These are phyloP conservation scores for Loriculus beryllinus DNA, from an alignment of 2,797 vertebrate species.

Conservation along the genomic window DNA sequence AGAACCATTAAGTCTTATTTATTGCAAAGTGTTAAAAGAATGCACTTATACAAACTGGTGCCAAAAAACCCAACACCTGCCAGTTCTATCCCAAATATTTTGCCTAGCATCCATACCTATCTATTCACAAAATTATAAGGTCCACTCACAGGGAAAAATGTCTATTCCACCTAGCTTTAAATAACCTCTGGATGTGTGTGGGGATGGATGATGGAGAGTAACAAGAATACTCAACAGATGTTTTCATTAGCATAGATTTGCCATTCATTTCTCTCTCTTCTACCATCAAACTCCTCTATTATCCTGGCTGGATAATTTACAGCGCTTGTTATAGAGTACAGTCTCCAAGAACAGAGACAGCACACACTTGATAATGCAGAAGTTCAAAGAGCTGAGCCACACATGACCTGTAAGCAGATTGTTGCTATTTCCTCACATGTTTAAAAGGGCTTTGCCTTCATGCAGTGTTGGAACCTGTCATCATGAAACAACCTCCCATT, in stretches of 20 bases:
- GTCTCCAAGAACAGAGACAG: not conserved
- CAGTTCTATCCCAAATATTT: not conserved
- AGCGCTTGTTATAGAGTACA: slow-evolving; percentile 2
- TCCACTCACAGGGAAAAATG: not conserved
- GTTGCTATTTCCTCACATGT: not conserved
- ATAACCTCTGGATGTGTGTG: rapidly evolving
- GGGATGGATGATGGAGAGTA: not conserved
- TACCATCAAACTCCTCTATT: slow-evolving; percentile 29
- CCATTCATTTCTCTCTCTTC: slow-evolving; percentile 18
- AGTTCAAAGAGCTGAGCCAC: slow-evolving; percentile 51
- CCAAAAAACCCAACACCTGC: not conserved
- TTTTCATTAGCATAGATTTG: slow-evolving; percentile 46
- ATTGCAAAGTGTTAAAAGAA: not conserved
- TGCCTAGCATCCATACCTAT: not conserved
- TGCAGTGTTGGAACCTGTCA: slow-evolving; percentile 29
- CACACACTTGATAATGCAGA: not conserved
- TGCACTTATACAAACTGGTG: not conserved
- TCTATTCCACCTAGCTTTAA: not conserved
- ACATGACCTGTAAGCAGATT: slow-evolving; percentile 38
- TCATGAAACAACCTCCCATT: slow-evolving; percentile 38
- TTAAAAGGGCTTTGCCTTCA: slow-evolving; percentile 27
- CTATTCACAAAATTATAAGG: not conserved
- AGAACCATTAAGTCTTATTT: not conserved
- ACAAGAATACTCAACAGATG: slow-evolving; percentile 17
- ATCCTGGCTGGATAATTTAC: slow-evolving; percentile 18